Evolutionary conservation across 1,140 invertebrate genomes (phyloP).

Genomic region (Glossosoma conforme): DNA sequence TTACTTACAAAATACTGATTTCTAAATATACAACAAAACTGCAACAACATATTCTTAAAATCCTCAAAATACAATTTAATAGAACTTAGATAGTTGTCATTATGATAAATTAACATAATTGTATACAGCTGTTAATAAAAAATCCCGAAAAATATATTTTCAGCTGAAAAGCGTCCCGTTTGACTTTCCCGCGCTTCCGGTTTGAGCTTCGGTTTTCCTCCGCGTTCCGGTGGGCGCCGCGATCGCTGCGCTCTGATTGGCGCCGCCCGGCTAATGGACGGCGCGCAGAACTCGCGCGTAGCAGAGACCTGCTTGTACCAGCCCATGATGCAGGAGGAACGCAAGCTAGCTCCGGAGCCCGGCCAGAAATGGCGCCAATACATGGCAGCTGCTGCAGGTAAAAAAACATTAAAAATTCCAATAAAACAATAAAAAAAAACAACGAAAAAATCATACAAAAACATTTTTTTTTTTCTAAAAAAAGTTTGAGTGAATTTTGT

Average conservation of each 20-base stretch:
- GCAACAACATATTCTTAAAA: not conserved
- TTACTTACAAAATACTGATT: not conserved
- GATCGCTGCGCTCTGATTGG: constrained; percentile 2
- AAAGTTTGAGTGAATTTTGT: too few species aligned
- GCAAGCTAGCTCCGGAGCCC: constrained; percentile 5
- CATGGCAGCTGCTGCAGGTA: constrained; percentile 29
- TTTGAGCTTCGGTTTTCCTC: not conserved
- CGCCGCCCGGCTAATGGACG: constrained; percentile 12
- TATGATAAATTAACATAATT: too few species aligned
- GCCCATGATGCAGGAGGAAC: constrained; percentile 17
- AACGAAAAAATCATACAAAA: too few species aligned
- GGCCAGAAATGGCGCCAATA: constrained; percentile 28
- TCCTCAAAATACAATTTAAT: not conserved
- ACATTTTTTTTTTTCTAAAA: too few species aligned
- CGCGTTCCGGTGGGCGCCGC: not conserved
- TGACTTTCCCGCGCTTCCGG: constrained; percentile 6
- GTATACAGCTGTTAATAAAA: too few species aligned
- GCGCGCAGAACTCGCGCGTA: constrained; percentile 10
- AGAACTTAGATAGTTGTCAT: too few species aligned
- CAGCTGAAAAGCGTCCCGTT: not conserved
- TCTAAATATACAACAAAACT: not conserved
- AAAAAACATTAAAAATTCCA: too few species aligned
- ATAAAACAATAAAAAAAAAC: too few species aligned
- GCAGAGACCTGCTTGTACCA: constrained; percentile 19
- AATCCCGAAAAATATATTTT: not conserved